Conservation (phyloP, 92 coral and sea anemone species). For the Paramuricea clavata region DNA sequence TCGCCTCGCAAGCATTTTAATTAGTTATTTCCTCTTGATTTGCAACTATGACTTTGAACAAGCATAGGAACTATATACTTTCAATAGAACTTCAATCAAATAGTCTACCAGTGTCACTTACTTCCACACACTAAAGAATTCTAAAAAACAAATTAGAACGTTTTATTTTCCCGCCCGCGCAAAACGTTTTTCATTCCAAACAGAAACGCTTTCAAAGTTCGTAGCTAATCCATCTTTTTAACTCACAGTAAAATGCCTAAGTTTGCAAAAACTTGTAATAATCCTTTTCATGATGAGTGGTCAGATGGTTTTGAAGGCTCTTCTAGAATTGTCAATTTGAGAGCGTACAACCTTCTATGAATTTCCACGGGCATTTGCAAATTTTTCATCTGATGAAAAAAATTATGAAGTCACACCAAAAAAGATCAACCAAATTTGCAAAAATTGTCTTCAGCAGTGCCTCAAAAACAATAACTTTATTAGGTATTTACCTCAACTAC, state of each 20-base stretch:
- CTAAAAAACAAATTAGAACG: background rate
- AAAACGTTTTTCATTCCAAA: background rate
- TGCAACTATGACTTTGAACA: background rate
- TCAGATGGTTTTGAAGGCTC: background rate
- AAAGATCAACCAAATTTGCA: background rate
- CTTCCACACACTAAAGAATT: background rate
- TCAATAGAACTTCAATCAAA: background rate
- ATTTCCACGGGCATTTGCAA: background rate
- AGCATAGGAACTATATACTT: background rate
- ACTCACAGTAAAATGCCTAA: conserved; percentile 1
- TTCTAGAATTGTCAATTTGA: background rate
- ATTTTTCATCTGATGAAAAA: background rate
- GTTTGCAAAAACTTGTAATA: background rate
- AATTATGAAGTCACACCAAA: background rate
- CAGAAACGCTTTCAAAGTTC: background rate
- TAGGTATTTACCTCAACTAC: background rate
- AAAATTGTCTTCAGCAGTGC: background rate
- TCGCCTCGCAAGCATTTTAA: background rate
- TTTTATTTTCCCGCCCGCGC: background rate
- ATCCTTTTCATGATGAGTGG: conserved; percentile 1
- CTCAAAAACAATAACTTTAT: conserved; percentile 7
- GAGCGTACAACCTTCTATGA: background rate
- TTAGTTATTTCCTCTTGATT: background rate
- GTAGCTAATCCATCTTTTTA: background rate
- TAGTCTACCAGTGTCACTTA: background rate